Evolutionary conservation across 2,113 vertebrate genomes (phyloP).

Genomic region (Chloroceryle aenea): DNA sequence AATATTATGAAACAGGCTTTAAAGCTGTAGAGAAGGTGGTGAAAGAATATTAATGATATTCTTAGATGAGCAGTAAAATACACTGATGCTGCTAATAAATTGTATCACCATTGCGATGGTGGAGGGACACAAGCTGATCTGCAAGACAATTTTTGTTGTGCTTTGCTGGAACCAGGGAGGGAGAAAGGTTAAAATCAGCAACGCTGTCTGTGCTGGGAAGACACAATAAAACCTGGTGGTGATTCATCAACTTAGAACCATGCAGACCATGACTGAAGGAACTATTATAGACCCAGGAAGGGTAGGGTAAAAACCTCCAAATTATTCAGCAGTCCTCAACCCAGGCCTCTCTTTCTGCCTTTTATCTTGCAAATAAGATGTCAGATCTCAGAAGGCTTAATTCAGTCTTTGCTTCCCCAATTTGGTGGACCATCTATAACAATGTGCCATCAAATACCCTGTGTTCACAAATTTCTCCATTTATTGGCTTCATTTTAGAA

Average conservation of each 20-base stretch:
- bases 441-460: conserved; percentile 7
- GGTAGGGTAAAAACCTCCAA: neutral
- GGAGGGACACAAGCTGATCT: neutral
- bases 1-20: neutral
- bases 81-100: conserved; percentile 18
- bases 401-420: neutral
- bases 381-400: neutral
- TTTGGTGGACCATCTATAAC: neutral
- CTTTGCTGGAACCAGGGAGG: neutral
- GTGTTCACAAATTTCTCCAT: neutral
- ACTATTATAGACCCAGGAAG: neutral
- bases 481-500: conserved; percentile 23
- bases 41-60: conserved; percentile 41
- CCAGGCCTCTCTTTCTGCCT: neutral
- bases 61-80: conserved; percentile 17
- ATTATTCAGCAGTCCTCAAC: neutral
- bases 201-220: neutral
- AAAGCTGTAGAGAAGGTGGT: conserved; percentile 26
- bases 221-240: rapidly evolving
- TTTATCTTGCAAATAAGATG: conserved; percentile 43
- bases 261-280: neutral
- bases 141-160: neutral
- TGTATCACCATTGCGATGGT: neutral
- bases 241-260: conserved; percentile 3
- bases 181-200: neutral